Conservation (phyloP, 2,797 vertebrate species). For the Pampus argenteus region DNA sequence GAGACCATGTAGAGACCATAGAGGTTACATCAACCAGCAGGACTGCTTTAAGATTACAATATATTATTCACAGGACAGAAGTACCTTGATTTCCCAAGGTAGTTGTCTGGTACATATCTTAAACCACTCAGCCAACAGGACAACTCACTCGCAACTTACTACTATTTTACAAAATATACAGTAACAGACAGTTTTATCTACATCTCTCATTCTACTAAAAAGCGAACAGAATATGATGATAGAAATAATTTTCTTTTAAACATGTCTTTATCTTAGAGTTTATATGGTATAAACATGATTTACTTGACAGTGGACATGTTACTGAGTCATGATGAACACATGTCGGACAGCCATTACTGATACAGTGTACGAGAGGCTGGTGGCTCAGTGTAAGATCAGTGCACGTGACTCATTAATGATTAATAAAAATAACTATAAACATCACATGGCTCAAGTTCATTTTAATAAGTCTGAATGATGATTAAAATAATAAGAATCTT, state of each 20-base stretch:
- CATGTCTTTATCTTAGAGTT: background rate
- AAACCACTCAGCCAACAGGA: no score
- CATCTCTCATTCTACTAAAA: no score
- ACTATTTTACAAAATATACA: no score
- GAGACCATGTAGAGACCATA: background rate
- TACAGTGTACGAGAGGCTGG: background rate
- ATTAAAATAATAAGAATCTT: no score
- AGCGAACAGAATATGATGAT: background rate
- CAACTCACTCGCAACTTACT: no score
- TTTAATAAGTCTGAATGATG: background rate
- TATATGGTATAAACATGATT: background rate
- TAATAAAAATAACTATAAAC: constrained; percentile 2
- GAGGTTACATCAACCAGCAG: background rate
- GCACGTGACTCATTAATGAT: background rate
- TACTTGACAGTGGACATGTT: background rate
- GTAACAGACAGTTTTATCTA: no score
- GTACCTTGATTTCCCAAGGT: background rate
- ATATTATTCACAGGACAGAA: no score
- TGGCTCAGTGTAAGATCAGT: background rate
- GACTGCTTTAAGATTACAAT: no score
- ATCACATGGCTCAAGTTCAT: background rate
- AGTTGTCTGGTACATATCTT: no score
- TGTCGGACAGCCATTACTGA: background rate
- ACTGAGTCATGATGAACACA: constrained; percentile 8
- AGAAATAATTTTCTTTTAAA: background rate